phyloP scores from a whole-genome alignment of 1,140 invertebrate species.

The Drosophila lowei region DNA sequence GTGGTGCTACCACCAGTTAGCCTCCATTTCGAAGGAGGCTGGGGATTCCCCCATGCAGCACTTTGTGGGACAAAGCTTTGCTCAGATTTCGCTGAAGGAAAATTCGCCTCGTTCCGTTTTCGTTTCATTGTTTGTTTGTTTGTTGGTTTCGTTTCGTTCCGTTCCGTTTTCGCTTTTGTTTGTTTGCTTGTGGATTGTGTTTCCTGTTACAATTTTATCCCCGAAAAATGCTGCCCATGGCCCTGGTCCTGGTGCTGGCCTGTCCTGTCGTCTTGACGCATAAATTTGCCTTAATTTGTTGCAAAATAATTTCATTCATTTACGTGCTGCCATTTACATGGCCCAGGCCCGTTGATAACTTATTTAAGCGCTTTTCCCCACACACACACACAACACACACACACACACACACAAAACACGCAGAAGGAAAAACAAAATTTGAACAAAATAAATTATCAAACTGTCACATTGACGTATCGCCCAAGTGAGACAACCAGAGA shows the following conservation, averaged over 20 bases:
- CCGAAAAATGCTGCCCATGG: neutral
- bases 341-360: conserved; percentile 67
- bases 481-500: conserved; percentile 47
- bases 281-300: conserved; percentile 82
- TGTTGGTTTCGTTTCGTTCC: conserved; percentile 39
- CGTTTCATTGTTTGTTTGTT: conserved; percentile 52
- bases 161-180: conserved; percentile 50
- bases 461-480: conserved; percentile 81
- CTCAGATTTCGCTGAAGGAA: conserved; percentile 69
- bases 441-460: conserved; percentile 81
- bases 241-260: conserved; percentile 7
- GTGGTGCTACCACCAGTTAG: conserved; percentile 22
- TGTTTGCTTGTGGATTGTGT: conserved; percentile 55
- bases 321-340: conserved; percentile 77
- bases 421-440: conserved; percentile 63
- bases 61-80: conserved; percentile 63
- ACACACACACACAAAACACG: neutral
- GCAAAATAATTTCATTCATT: conserved; percentile 82
- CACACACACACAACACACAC: neutral
- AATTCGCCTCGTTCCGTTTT: conserved; percentile 50
- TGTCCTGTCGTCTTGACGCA: conserved; percentile 61
- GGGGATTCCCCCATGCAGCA: conserved; percentile 28
- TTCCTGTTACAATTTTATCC: conserved; percentile 49
- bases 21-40: conserved; percentile 25
- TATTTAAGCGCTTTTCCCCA: conserved; percentile 65